Percentiles rank a stretch among this genome's conserved stretches.
These are phyloP conservation scores for Stenotaenia linearis DNA, from an alignment of 2,888 invertebrate genomes.

Conservation along the genomic window DNA sequence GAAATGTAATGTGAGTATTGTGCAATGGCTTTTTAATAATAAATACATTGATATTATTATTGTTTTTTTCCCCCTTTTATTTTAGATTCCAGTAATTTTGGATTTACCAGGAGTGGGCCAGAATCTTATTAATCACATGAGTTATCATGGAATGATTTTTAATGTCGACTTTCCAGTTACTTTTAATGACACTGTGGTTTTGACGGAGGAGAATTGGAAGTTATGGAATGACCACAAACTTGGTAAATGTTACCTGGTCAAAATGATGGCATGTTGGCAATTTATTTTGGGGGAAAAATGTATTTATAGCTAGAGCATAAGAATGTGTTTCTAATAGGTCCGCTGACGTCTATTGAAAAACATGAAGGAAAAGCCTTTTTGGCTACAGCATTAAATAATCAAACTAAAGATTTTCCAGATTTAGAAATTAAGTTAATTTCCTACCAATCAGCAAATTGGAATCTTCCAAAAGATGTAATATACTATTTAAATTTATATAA, in stretches of 20 bases:
- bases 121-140: conserved; percentile 32
- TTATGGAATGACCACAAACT: not conserved
- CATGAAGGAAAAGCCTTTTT: conserved; percentile 32
- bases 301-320: not conserved
- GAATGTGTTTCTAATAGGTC: not conserved
- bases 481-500: not conserved
- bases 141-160: conserved; percentile 28
- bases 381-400: not conserved
- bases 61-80: not conserved
- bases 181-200: not conserved
- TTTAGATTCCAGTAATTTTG: conserved; percentile 26
- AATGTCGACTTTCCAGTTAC: not conserved
- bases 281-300: too few relatives aligned
- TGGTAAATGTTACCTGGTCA: conserved; percentile 14
- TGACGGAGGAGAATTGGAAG: not conserved
- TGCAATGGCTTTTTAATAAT: too few relatives aligned
- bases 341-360: conserved; percentile 28
- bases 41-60: too few relatives aligned
- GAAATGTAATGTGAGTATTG: not conserved
- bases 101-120: conserved; percentile 28
- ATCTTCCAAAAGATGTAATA: conserved; percentile 27
- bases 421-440: conserved; percentile 21
- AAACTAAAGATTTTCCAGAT: conserved; percentile 24
- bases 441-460: conserved; percentile 29
- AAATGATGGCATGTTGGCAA: too few relatives aligned